Conservation (phyloP, 1,140 invertebrate species). For the Drosophila kepulauana region DNA sequence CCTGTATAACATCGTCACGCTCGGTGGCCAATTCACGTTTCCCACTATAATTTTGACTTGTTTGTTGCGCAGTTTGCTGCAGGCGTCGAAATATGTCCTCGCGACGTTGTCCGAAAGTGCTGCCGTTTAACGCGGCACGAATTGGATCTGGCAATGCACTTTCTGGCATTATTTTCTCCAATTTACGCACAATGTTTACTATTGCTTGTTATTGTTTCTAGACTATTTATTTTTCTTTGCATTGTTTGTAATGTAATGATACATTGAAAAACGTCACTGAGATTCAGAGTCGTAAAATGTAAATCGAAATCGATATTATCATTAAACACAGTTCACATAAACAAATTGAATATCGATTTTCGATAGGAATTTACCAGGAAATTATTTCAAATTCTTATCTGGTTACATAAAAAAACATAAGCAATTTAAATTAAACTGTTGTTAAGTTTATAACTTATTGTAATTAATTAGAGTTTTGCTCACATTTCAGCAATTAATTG, state of each 20-base stretch:
- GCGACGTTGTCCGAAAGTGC: constrained; percentile 73
- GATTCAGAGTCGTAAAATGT: neutral
- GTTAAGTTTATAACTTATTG: neutral
- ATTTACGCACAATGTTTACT: constrained; percentile 25
- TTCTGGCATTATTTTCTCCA: constrained; percentile 68
- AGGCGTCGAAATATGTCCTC: constrained; percentile 76
- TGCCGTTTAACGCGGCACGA: constrained; percentile 50
- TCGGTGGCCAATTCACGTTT: constrained; percentile 93
- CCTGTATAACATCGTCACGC: constrained; percentile 87
- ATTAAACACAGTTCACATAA: no score
- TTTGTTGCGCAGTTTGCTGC: constrained; percentile 89
- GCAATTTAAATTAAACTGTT: neutral
- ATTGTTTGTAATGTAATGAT: constrained; percentile 40
- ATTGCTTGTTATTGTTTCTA: constrained; percentile 42
- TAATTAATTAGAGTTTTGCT: neutral
- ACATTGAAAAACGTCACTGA: constrained; percentile 25
- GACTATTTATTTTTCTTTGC: constrained; percentile 45
- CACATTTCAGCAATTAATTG: neutral
- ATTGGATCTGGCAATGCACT: constrained; percentile 46
- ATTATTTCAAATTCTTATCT: no score
- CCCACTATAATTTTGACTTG: constrained; percentile 90
- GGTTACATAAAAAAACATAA: neutral
- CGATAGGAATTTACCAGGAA: no score
- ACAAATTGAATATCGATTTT: no score
- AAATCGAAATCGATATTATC: constrained; percentile 12